Evolutionary conservation across 2,797 vertebrate genomes (phyloP).

Genomic region (Crax fasciolata): DNA sequence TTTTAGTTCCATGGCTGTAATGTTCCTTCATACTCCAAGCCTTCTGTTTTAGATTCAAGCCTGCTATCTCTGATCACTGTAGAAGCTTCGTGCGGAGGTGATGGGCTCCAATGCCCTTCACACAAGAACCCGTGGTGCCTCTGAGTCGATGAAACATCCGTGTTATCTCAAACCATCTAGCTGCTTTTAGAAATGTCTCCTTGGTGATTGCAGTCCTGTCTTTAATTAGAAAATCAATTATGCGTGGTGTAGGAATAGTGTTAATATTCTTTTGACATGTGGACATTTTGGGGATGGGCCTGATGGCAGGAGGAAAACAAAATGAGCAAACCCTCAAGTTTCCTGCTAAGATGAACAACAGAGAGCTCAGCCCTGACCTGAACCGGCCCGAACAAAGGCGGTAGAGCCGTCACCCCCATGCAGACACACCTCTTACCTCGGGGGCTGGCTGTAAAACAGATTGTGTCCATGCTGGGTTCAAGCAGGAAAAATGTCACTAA

Average conservation of each 20-base stretch:
- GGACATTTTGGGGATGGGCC: background rate
- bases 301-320: background rate
- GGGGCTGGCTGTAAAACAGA: background rate
- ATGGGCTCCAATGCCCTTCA: background rate
- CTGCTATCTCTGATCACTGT: background rate
- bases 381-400: background rate
- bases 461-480: background rate
- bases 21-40: background rate
- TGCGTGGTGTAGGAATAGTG: background rate
- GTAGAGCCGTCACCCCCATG: background rate
- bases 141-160: background rate
- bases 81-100: background rate
- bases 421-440: background rate
- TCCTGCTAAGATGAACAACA: background rate
- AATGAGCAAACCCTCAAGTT: fast-evolving
- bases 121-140: background rate
- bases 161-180: background rate
- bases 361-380: background rate
- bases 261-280: background rate
- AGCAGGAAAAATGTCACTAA: constrained; percentile 19
- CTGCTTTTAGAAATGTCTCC: background rate
- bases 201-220: background rate
- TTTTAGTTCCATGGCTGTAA: background rate
- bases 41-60: background rate
- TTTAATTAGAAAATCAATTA: background rate